Base-by-base conservation (phyloP, 1,140 invertebrate genomes). In the Apis laboriosa region DNA sequence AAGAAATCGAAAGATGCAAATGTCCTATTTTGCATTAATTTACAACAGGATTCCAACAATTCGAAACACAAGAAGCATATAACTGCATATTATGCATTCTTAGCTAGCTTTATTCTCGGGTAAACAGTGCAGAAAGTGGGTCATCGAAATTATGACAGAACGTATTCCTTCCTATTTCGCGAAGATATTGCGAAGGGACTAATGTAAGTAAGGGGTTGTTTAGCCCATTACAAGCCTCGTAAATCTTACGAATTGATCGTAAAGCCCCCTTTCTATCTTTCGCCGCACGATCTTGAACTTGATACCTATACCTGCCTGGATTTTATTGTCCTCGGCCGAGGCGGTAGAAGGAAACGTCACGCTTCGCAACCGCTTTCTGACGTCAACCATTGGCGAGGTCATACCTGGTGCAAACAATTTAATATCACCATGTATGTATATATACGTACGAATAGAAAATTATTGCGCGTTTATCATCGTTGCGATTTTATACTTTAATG, bases 251-350 rank as follows among this genome's bases (percentile, higher is more conserved):
- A 77, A 68, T 70, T 77, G 56, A 81, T 53, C 73, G 64, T 43
- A 19, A 77, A 56, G 7, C 21, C 43, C 2, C 17, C 43, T n/a
- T 4, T 70, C 56, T 49, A 24, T 66, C 71, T 24, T 64, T 51
- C 51, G 12, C 17, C 49, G 49, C 53, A 8, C 19, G 53, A 7
- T 64, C 74, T 53, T 76, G 80, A 82, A 77, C 80, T 77, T 82
- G 74, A 77, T 82, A 82, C 56, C 56, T 68, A 70, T 55, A 49
- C 49, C 63, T 81, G 68, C 73, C 80, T 77, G 80, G 21, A 68
- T 68, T 77, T 77, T 77, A 82, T 77, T 68, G 74, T 55, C 70
- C 68, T 34, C 53, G 64, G 63, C 55, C 64, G 28, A 17, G 19
- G 28, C 13, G 13, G 53, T 21, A 28, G 55, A 55, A 60, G n/a